A percentile compares a stretch with the other conserved stretches of the same genome.
phyloP scores from a whole-genome alignment of 2,113 vertebrate species.

The Carassius auratus region DNA sequence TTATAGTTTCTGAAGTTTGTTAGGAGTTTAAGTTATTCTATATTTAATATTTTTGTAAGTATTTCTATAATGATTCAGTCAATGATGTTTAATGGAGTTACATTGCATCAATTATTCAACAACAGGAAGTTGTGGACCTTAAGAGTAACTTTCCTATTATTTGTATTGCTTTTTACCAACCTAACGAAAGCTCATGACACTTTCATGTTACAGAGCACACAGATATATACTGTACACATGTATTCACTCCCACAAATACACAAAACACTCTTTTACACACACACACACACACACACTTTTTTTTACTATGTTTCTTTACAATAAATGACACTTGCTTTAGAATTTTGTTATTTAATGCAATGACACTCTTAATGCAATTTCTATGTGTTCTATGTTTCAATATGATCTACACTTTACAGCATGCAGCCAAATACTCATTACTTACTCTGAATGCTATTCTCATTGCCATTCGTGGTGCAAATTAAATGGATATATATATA shows the following conservation, averaged over 20 bases:
- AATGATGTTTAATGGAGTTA: not conserved
- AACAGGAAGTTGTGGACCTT: constrained; percentile 33
- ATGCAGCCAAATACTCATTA: constrained; percentile 25
- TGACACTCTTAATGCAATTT: not conserved
- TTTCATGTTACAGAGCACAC: not conserved
- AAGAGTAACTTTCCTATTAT: constrained; percentile 48
- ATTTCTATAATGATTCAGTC: not conserved
- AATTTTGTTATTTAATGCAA: not conserved
- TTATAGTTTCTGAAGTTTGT: no score
- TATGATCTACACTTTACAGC: not conserved
- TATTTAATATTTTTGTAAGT: no score
- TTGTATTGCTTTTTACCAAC: constrained; percentile 45
- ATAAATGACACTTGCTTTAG: not conserved
- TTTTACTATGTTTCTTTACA: no score
- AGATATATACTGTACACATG: constrained; percentile 7
- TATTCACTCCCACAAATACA: not conserved
- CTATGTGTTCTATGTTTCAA: no score
- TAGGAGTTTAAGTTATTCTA: no score
- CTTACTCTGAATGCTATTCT: not conserved
- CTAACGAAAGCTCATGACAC: not conserved
- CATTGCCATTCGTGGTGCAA: not conserved
- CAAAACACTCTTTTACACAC: not conserved
- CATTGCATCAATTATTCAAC: constrained; percentile 65
- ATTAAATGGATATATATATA: not conserved
- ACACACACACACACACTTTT: not conserved